Conservation (phyloP, 1,140 invertebrate species). For the Megathymus violae region DNA sequence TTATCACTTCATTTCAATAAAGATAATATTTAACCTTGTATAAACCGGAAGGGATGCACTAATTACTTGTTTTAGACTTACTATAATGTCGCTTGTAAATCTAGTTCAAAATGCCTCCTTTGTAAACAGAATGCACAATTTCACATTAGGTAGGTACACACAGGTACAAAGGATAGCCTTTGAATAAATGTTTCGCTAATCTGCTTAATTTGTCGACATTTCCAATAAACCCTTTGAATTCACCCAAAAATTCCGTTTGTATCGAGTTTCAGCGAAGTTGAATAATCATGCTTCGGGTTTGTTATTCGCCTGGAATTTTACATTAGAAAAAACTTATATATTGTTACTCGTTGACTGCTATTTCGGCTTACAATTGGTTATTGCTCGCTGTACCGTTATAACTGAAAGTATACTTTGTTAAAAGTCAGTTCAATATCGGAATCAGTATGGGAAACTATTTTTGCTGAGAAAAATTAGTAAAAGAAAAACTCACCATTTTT, state of each 20-base stretch:
- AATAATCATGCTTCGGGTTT: slow-evolving; percentile 30
- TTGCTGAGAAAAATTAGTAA: no score
- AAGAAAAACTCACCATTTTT: no score
- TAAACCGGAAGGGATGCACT: no score
- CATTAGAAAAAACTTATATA: slow-evolving; percentile 7
- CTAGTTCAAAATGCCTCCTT: no score
- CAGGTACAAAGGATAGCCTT: slow-evolving; percentile 28
- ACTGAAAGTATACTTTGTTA: not conserved
- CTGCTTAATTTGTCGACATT: slow-evolving; percentile 27
- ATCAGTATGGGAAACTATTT: not conserved
- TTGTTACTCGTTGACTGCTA: not conserved
- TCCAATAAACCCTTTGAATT: slow-evolving; percentile 36
- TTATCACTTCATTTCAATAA: no score
- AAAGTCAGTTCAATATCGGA: no score
- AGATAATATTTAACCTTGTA: no score
- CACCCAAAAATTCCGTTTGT: slow-evolving; percentile 29
- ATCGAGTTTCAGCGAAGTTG: slow-evolving; percentile 16
- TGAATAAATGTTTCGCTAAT: slow-evolving; percentile 30
- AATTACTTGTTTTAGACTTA: no score
- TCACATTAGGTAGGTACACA: slow-evolving; percentile 20
- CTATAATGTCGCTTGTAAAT: no score
- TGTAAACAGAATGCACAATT: no score
- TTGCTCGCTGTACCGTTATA: not conserved
- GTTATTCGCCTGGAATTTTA: slow-evolving; percentile 21
- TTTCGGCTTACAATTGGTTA: not conserved